Percentiles rank a stretch among this genome's conserved stretches.
Evolutionary conservation across 2,797 vertebrate genomes (phyloP).

Genomic region (Huso huso): DNA sequence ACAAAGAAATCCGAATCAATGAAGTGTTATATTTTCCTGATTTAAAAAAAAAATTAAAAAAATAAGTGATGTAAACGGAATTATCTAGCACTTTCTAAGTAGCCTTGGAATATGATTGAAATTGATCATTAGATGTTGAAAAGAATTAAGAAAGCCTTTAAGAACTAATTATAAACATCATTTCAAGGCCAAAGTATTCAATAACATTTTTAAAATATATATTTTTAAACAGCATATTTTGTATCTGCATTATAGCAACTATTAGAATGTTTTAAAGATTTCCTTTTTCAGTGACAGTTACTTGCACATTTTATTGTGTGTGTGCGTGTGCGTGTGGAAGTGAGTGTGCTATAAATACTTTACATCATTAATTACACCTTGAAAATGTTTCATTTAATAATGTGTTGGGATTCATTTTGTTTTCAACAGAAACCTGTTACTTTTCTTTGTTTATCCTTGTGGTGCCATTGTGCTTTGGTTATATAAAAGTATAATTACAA

Average conservation of each 20-base stretch:
- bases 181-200: constrained; percentile 26
- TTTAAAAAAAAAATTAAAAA: background rate
- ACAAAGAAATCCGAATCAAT: too few species aligned
- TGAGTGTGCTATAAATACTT: background rate
- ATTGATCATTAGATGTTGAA: background rate
- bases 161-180: constrained; percentile 22
- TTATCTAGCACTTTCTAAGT: constrained; percentile 7
- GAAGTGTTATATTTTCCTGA: background rate
- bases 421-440: background rate
- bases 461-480: background rate
- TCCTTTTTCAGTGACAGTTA: constrained; percentile 20
- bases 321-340: background rate
- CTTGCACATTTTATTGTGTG: constrained; percentile 21
- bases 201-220: constrained; percentile 22
- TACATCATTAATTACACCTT: constrained; percentile 7
- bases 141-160: constrained; percentile 17
- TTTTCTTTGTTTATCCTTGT: background rate
- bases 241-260: constrained; percentile 16
- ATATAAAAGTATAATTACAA: too few species aligned
- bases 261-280: constrained; percentile 10
- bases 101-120: constrained; percentile 9
- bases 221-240: constrained; percentile 21
- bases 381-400: constrained; percentile 3
- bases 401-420: background rate
- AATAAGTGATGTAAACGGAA: background rate